A percentile compares a stretch with the other conserved stretches of the same genome.
These are phyloP conservation scores for Eledone cirrhosa DNA, from an alignment of 2,888 invertebrate genomes.

Conservation along the genomic window DNA sequence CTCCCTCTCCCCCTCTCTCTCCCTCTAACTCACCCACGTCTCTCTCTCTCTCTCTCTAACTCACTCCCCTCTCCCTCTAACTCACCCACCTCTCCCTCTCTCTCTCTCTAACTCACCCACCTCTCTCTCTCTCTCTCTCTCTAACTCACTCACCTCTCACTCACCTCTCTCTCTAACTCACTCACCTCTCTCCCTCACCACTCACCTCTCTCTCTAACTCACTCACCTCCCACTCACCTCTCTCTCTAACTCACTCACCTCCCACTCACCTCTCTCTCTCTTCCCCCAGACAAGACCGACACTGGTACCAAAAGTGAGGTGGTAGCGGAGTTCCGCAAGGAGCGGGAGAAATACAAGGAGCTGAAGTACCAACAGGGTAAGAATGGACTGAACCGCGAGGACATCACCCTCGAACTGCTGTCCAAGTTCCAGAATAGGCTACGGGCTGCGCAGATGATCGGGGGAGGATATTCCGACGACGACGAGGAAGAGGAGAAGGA, in stretches of 20 bases:
- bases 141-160: too few relatives aligned
- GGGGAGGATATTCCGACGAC: constrained; percentile 69
- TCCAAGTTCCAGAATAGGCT: constrained; percentile 86
- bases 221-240: not conserved
- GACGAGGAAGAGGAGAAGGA: constrained; percentile 64
- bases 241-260: constrained; percentile 20
- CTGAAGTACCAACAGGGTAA: constrained; percentile 48
- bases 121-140: too few relatives aligned
- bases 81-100: too few relatives aligned
- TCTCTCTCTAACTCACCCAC: too few relatives aligned
- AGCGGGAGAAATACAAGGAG: constrained; percentile 58
- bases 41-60: too few relatives aligned
- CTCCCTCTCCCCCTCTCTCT: too few relatives aligned
- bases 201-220: not conserved
- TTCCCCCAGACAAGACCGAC: constrained; percentile 30
- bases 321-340: constrained; percentile 55
- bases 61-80: too few relatives aligned
- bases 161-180: too few relatives aligned
- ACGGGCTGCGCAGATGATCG: constrained; percentile 72
- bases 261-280: constrained; percentile 14
- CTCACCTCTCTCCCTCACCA: not conserved
- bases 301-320: constrained; percentile 42
- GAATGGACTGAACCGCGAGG: constrained; percentile 58
- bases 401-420: constrained; percentile 79
- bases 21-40: too few relatives aligned